Evolutionary conservation across 2,113 vertebrate species (phyloP).

Genomic region (Psammodynastes pulverulentus): DNA sequence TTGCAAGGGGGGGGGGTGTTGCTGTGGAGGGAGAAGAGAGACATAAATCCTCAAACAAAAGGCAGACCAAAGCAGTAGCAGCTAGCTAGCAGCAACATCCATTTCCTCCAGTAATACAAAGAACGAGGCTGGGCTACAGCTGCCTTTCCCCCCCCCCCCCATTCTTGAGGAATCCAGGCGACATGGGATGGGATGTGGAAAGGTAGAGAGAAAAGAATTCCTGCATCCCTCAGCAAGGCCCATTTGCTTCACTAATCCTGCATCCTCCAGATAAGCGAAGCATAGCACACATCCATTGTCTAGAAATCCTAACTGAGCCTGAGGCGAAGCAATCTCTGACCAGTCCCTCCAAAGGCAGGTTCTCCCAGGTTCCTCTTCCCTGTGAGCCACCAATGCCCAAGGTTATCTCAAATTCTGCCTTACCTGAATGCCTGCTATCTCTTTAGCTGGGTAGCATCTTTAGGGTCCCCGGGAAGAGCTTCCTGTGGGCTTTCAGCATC

Average conservation of each 20-base stretch:
- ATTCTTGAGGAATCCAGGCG: neutral
- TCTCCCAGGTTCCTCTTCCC: neutral
- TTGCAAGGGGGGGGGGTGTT: neutral
- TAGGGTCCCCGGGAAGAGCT: neutral
- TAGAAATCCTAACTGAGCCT: neutral
- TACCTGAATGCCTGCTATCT: neutral
- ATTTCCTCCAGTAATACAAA: neutral
- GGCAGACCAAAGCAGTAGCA: neutral
- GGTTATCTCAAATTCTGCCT: neutral
- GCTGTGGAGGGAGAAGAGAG: neutral
- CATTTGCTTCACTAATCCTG: neutral
- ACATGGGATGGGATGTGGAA: too few relatives aligned
- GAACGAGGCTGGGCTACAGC: neutral
- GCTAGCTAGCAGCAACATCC: neutral
- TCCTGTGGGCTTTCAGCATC: slow-evolving; percentile 13
- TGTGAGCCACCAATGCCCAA: neutral
- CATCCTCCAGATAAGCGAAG: too few relatives aligned
- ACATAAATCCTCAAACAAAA: slow-evolving; percentile 10
- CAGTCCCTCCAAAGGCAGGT: neutral
- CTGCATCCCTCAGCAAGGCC: neutral
- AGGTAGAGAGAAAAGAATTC: neutral
- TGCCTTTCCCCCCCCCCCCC: too few relatives aligned
- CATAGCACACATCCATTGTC: neutral
- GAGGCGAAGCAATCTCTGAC: neutral
- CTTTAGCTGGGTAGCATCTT: neutral